A percentile compares a stretch with the other conserved stretches of the same genome.
Conservation (phyloP, 1,140 invertebrate genomes). For the Heliconius congener region DNA sequence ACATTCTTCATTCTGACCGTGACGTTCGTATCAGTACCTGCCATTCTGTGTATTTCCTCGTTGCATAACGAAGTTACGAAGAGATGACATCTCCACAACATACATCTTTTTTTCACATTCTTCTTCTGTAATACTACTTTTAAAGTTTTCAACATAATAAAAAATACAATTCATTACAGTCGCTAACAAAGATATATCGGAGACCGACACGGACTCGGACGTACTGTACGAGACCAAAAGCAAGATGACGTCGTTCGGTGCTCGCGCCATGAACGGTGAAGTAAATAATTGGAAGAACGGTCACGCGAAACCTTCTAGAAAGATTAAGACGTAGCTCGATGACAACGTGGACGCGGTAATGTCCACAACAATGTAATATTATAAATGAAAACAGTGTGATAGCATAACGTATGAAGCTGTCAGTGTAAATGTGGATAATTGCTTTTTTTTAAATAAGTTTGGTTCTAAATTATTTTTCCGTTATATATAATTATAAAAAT, state of each 20-base stretch:
- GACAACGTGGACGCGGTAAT: conserved; percentile 36
- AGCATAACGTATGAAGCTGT: conserved; percentile 3
- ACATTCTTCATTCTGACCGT: too few relatives aligned
- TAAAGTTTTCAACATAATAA: background rate
- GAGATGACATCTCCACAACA: too few relatives aligned
- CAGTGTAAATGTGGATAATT: conserved; percentile 4
- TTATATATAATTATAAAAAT: background rate
- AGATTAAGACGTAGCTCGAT: conserved; percentile 68
- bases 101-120: too few relatives aligned
- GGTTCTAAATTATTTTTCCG: background rate
- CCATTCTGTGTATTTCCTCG: too few relatives aligned
- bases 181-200: conserved; percentile 83
- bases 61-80: too few relatives aligned
- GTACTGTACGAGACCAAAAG: conserved; percentile 85
- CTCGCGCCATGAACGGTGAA: conserved; percentile 80
- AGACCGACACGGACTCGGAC: conserved; percentile 89
- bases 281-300: conserved; percentile 79
- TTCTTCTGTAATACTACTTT: too few relatives aligned
- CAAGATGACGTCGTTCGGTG: conserved; percentile 80
- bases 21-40: too few relatives aligned
- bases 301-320: conserved; percentile 79
- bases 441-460: background rate
- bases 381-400: conserved; percentile 33
- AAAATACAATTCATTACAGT: conserved; percentile 58
- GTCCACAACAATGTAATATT: conserved; percentile 37